Base-by-base conservation (phyloP, 2,888 invertebrate species). In the Ormyrus nitidulus region DNA sequence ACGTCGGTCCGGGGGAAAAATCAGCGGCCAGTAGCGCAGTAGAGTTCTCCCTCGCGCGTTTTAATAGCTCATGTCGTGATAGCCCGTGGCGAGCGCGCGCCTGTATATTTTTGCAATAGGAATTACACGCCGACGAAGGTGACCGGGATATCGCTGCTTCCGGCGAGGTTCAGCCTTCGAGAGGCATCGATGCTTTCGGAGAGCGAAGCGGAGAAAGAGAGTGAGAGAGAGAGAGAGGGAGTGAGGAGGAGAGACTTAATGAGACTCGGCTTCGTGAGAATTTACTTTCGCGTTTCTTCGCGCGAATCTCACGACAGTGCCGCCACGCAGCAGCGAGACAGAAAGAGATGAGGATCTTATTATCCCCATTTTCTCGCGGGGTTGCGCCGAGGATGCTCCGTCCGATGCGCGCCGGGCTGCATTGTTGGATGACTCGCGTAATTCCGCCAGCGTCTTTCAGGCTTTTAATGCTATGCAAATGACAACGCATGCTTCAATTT, bases 91-190 rank as follows among this genome's bases (percentile, higher is more conserved):
- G 64, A 19, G 34, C 70, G 5, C 61, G 56, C 59, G 53, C 51
- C 70, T 66, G 46, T 73, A 68, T 68, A 65, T 74, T 77, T 77
- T 74, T 77, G 58, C 81, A 69, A 81, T 78, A 79, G 79, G 79
- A 76, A 81, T 79, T 79, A 76, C 61, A 68, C 48, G 53, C 69
- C 54, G 48, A 66, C 74, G 81, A 83, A 83, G 82, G 83, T 83
- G 81, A 85, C 83, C 83, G 79, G 83, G 83, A 86, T 85, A 85
- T 84, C 84, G 84, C 79, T 84, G 84, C 84, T 85, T 84, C 82
- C 82, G 83, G 83, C 81, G 77, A 81, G 65, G 77, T 54, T 79
- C 73, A 81, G 77, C 81, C 81, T 82, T 82, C 83, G 79, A 46
- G 78, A 54, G 69, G 79, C 81, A 79, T 74, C 69, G 76, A 78